These are phyloP conservation scores for Equus quagga DNA, from an alignment of 2,113 vertebrate species.

Conservation along the genomic window DNA sequence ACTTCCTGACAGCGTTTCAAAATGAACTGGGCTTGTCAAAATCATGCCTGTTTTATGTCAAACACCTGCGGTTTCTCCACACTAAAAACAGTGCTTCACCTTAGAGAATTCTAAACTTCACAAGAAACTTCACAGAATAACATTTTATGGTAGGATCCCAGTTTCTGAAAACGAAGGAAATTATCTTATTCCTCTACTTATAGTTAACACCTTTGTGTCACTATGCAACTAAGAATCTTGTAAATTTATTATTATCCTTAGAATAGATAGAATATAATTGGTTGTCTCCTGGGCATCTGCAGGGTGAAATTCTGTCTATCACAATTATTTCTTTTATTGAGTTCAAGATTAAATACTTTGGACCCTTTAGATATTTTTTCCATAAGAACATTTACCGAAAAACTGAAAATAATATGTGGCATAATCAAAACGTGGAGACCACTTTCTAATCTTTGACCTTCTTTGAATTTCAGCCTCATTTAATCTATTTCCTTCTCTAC, in stretches of 20 bases:
- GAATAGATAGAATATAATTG: neutral
- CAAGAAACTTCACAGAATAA: constrained; percentile 1
- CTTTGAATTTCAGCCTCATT: neutral
- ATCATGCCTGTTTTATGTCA: constrained; percentile 70
- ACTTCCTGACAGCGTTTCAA: constrained; percentile 65
- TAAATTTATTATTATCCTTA: neutral
- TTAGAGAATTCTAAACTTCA: constrained; percentile 70
- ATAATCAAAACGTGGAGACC: neutral
- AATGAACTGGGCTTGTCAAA: constrained; percentile 68
- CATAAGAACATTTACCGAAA: neutral
- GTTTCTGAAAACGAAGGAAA: constrained; percentile 34
- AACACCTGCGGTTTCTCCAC: constrained; percentile 57
- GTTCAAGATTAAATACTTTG: neutral
- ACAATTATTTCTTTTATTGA: neutral
- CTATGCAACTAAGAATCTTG: neutral
- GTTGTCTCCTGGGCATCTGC: rapidly evolving
- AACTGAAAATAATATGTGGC: neutral
- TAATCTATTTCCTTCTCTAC: neutral
- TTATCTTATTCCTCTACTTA: neutral
- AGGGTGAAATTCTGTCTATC: neutral
- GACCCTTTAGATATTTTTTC: neutral
- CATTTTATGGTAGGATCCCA: constrained; percentile 51
- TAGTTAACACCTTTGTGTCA: too few relatives aligned
- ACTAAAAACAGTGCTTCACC: constrained; percentile 62
- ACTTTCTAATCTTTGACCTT: neutral